phyloP scores from a whole-genome alignment of 2,888 invertebrate genomes.

The Drosophila austrosaltans region DNA sequence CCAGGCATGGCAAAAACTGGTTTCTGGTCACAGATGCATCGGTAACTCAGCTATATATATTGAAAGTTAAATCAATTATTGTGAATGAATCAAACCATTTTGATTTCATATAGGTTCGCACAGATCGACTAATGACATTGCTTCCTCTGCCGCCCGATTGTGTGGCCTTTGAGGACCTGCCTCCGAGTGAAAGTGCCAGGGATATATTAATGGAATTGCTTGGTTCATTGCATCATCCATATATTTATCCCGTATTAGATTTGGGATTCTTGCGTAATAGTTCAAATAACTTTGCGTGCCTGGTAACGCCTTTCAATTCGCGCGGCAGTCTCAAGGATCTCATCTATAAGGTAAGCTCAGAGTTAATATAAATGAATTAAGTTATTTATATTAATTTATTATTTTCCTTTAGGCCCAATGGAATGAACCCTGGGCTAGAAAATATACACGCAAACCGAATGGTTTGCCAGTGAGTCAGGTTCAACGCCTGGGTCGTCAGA shows the following conservation, averaged over 20 bases:
- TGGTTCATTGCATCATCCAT: conserved; percentile 94
- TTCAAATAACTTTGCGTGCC: conserved; percentile 87
- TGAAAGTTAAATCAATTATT: too few relatives aligned
- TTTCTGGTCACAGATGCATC: conserved; percentile 93
- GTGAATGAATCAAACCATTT: too few relatives aligned
- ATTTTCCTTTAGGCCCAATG: conserved; percentile 87
- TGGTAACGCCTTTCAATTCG: conserved; percentile 92
- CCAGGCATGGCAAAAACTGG: conserved; percentile 94
- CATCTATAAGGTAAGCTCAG: conserved; percentile 89
- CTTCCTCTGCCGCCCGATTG: conserved; percentile 83
- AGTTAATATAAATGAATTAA: background rate
- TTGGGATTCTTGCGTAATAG: conserved; percentile 88
- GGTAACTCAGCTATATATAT: conserved; percentile 80
- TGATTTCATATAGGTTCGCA: conserved; percentile 78
- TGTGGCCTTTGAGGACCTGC: conserved; percentile 83
- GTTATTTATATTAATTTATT: background rate
- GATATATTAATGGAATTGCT: conserved; percentile 92
- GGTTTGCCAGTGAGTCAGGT: conserved; percentile 91
- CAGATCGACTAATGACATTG: conserved; percentile 83
- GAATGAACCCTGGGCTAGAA: conserved; percentile 91
- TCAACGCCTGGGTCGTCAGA: conserved; percentile 93
- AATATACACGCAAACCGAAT: conserved; percentile 88
- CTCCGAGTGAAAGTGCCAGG: conserved; percentile 87
- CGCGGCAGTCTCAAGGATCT: conserved; percentile 95
- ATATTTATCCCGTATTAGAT: conserved; percentile 94